These are phyloP conservation scores for Oryzias woworae DNA, from an alignment of 2,113 vertebrate genomes.

Conservation along the genomic window DNA sequence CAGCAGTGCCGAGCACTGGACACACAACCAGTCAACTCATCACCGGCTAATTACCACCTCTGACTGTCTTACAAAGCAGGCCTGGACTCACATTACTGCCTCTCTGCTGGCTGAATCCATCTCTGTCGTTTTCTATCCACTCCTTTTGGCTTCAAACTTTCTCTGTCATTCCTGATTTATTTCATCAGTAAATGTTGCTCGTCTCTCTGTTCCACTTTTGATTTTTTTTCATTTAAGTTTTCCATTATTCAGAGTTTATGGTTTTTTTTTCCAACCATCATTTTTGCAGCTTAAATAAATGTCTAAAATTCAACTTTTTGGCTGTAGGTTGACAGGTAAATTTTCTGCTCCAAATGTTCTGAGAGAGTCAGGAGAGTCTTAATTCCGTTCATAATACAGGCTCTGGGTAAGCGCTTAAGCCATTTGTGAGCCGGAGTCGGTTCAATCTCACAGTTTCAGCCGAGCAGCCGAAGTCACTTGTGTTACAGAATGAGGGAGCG, in stretches of 20 bases:
- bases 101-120: slow-evolving; percentile 36
- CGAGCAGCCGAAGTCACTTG: slow-evolving; percentile 70
- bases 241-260: not conserved
- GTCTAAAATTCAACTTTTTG: slow-evolving; percentile 18
- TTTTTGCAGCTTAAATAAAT: not conserved
- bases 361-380: slow-evolving; percentile 33
- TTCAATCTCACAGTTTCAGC: slow-evolving; percentile 63
- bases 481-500: slow-evolving; percentile 64
- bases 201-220: slow-evolving; percentile 7
- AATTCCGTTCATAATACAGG: slow-evolving; percentile 51
- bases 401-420: slow-evolving; percentile 47
- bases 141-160: slow-evolving; percentile 8
- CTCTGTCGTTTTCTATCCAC: slow-evolving; percentile 9
- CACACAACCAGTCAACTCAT: slow-evolving; percentile 74
- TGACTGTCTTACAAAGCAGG: slow-evolving; percentile 73
- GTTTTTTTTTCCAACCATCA: not conserved
- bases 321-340: slow-evolving; percentile 46
- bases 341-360: slow-evolving; percentile 25
- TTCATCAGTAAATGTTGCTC: slow-evolving; percentile 20
- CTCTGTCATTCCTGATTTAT: slow-evolving; percentile 1
- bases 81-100: slow-evolving; percentile 53
- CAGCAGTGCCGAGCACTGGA: slow-evolving; percentile 66
- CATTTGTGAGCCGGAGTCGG: slow-evolving; percentile 51
- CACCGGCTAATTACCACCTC: slow-evolving; percentile 77
- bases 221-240: slow-evolving; percentile 1